Evolutionary conservation across 2,113 vertebrate genomes (phyloP).

Genomic region (Caloenas nicobarica): DNA sequence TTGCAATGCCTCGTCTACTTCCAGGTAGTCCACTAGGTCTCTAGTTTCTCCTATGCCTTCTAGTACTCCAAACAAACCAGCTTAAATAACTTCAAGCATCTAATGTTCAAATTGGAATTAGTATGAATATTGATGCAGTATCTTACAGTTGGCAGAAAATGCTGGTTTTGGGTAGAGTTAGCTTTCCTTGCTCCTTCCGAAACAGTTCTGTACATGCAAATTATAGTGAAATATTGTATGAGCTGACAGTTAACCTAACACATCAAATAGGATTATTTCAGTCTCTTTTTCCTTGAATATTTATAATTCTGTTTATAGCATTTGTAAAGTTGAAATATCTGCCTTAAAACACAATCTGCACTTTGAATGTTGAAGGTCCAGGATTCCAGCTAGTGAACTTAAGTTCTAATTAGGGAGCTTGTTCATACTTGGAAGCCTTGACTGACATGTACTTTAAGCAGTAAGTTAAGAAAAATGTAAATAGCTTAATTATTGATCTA

Average conservation of each 20-base stretch:
- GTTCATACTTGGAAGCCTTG: background rate
- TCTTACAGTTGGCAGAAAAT: background rate
- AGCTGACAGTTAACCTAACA: background rate
- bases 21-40: background rate
- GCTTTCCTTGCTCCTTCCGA: background rate
- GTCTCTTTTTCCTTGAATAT: background rate
- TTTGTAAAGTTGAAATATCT: background rate
- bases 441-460: background rate
- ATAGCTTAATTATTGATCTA: background rate
- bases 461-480: background rate
- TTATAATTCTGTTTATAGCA: background rate
- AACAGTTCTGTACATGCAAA: background rate
- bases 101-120: rapidly evolving
- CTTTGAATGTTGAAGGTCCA: background rate
- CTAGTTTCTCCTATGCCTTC: background rate
- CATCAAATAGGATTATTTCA: background rate
- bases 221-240: background rate
- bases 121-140: background rate
- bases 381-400: background rate
- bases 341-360: background rate
- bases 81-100: background rate
- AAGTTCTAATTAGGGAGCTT: background rate
- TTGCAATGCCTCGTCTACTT: background rate
- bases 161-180: background rate
- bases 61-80: background rate